Evolutionary conservation across 2,888 invertebrate genomes (phyloP).

Genomic region (Baronia brevicornis): DNA sequence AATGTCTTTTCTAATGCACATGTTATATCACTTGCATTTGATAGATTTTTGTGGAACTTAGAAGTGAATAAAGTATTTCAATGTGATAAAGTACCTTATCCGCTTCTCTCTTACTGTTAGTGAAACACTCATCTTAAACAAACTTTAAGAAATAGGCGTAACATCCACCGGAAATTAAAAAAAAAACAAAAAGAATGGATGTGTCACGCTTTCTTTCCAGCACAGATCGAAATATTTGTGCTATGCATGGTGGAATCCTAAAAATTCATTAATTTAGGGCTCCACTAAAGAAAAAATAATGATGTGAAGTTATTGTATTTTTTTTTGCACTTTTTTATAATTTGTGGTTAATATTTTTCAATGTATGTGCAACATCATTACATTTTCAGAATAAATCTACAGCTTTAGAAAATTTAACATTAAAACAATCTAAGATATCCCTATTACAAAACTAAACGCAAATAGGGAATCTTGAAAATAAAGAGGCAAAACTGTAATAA

Average conservation of each 20-base stretch:
- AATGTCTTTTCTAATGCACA: conserved; percentile 24
- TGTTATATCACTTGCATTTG: too few relatives aligned
- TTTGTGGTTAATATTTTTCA: conserved; percentile 8
- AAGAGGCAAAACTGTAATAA: conserved; percentile 24
- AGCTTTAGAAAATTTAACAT: conserved; percentile 35
- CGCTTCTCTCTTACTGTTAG: conserved; percentile 36
- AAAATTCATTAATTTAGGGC: conserved; percentile 22
- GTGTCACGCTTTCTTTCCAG: conserved; percentile 15
- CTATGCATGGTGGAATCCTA: conserved; percentile 21
- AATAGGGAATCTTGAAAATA: conserved; percentile 39
- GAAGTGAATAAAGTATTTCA: conserved; percentile 8
- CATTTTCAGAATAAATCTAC: conserved; percentile 7
- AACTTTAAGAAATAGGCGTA: conserved; percentile 11
- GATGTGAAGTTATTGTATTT: conserved; percentile 15
- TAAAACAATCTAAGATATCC: conserved; percentile 40
- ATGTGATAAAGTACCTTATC: not conserved
- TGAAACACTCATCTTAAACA: conserved; percentile 52
- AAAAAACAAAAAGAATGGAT: conserved; percentile 11
- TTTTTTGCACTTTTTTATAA: conserved; percentile 7
- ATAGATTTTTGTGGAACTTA: conserved; percentile 8
- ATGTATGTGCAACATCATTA: conserved; percentile 5
- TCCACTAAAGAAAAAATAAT: conserved; percentile 19
- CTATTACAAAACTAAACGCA: conserved; percentile 30
- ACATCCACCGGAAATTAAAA: conserved; percentile 14
- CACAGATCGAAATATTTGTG: conserved; percentile 20